phyloP scores from a whole-genome alignment of 1,140 invertebrate species.

The Ephestia elutella region DNA sequence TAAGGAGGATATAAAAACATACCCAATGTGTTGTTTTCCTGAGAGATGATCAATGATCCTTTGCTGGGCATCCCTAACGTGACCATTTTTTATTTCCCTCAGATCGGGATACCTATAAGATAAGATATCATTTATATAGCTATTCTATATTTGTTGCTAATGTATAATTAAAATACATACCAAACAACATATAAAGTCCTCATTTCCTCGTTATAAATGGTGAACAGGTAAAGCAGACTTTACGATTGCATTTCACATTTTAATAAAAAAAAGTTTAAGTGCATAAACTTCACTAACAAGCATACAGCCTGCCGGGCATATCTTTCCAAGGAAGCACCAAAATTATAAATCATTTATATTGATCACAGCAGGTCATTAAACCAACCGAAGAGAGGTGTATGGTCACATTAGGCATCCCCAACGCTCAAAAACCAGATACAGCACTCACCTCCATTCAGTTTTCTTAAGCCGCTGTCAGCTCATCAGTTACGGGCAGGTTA shows the following conservation, averaged over 20 bases:
- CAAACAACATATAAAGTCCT: background rate
- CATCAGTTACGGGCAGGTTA: background rate
- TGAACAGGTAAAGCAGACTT: too few species aligned
- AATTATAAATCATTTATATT: too few species aligned
- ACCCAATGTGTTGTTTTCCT: slow-evolving; percentile 1
- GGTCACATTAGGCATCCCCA: slow-evolving; percentile 3
- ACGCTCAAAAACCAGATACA: background rate
- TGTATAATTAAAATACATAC: background rate
- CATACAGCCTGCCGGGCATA: too few species aligned
- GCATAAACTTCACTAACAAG: too few species aligned
- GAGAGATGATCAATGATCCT: slow-evolving; percentile 3
- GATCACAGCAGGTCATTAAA: too few species aligned
- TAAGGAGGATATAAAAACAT: background rate
- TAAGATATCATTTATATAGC: background rate
- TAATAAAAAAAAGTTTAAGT: too few species aligned
- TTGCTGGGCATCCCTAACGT: slow-evolving; percentile 4
- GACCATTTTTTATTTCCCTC: slow-evolving; percentile 2
- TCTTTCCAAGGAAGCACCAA: too few species aligned
- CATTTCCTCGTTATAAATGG: too few species aligned
- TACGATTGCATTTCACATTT: too few species aligned
- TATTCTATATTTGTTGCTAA: background rate
- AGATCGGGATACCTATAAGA: background rate
- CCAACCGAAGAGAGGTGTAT: background rate
- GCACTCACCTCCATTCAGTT: background rate
- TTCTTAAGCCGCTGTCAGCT: background rate